phyloP scores from a whole-genome alignment of 1,140 invertebrate species.

The Dinoponera quadriceps region DNA sequence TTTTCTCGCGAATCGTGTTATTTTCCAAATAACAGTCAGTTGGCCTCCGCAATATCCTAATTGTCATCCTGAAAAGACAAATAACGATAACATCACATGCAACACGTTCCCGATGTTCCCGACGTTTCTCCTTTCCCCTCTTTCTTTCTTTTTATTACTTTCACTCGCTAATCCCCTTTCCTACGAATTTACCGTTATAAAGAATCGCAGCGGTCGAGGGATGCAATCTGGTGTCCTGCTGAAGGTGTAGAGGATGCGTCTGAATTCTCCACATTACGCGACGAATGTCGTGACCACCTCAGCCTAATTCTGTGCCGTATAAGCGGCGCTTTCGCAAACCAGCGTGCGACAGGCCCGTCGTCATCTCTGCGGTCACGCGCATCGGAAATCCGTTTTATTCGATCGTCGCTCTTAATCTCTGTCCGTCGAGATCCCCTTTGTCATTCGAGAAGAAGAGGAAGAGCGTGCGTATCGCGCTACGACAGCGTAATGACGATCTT shows the following conservation, averaged over 20 bases:
- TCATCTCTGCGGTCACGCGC: constrained; percentile 29
- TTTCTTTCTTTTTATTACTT: constrained; percentile 2
- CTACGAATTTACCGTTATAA: constrained; percentile 79
- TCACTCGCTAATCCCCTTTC: neutral
- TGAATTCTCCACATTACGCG: constrained; percentile 84
- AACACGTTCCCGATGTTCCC: neutral
- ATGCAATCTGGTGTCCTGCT: constrained; percentile 81
- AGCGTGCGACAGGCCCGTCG: constrained; percentile 39
- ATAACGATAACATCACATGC: too few species aligned
- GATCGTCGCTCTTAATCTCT: neutral
- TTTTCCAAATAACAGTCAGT: too few species aligned
- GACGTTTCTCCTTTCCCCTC: too few species aligned
- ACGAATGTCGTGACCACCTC: constrained; percentile 50
- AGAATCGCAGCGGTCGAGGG: constrained; percentile 81
- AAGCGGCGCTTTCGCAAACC: constrained; percentile 53
- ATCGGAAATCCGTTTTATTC: constrained; percentile 15
- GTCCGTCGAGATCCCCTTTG: neutral
- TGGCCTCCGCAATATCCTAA: too few species aligned
- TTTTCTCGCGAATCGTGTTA: too few species aligned
- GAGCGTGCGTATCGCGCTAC: neutral
- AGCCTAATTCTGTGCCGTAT: constrained; percentile 71
- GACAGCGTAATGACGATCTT: neutral
- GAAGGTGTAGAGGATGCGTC: constrained; percentile 82
- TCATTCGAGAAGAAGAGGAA: constrained; percentile 10
- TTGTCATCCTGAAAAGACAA: too few species aligned